These are phyloP conservation scores for Cossypha niveicapilla DNA, from an alignment of 2,797 vertebrate species.

Conservation along the genomic window DNA sequence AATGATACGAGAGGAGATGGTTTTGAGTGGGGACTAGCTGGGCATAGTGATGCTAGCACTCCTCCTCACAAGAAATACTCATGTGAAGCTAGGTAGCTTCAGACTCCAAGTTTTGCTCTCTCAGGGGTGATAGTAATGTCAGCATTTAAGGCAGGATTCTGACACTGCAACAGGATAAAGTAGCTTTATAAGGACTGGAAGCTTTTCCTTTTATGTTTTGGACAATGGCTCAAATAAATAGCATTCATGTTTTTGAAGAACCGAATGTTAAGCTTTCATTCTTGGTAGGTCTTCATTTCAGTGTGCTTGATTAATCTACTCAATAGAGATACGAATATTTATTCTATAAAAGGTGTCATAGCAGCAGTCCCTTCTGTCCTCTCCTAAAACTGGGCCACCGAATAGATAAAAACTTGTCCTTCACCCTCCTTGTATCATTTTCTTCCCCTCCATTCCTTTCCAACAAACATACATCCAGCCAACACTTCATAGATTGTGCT, in stretches of 20 bases:
- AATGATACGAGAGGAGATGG: not conserved
- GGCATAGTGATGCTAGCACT: accelerated
- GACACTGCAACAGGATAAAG: not conserved
- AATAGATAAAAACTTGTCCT: not conserved
- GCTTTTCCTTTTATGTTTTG: not conserved
- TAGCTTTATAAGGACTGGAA: not conserved
- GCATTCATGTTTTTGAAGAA: not conserved
- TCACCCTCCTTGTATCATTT: not conserved
- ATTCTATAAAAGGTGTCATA: not conserved
- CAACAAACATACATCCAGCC: not conserved
- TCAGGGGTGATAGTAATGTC: not conserved
- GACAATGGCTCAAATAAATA: not conserved
- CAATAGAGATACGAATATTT: not conserved
- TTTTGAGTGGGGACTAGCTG: not conserved
- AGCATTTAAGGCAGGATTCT: not conserved
- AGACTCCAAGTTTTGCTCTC: not conserved
- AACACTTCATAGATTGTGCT: not conserved
- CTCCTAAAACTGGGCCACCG: not conserved
- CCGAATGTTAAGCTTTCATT: not conserved
- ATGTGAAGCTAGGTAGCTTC: not conserved
- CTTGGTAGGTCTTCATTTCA: not conserved
- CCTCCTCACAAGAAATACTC: not conserved
- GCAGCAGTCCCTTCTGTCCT: not conserved
- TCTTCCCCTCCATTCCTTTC: not conserved
- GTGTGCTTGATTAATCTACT: not conserved